Evolutionary conservation across 2,888 invertebrate species (phyloP), one percentile per base, ranked within the genome.

Genomic region (Heliconius erato): DNA sequence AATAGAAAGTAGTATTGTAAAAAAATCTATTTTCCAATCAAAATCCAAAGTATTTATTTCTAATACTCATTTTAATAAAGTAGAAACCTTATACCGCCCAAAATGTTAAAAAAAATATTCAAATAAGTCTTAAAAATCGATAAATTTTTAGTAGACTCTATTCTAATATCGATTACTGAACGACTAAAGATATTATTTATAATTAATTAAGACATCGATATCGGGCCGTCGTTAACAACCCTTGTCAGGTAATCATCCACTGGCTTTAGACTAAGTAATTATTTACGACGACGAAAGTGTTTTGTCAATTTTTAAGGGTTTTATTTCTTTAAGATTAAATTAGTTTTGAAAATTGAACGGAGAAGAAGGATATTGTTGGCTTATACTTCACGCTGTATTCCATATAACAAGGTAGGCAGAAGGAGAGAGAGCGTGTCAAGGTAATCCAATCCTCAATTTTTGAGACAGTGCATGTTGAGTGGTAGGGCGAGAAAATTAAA

Each of bases 181-280:
- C 12, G n/a, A 40, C 4, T 71, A 32, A 5, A 40, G n/a, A 16
- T 19, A 44, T 72, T 72, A 44, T 72, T 72, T 72, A 72, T 72
- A 72, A 72, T 72, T 49, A 49, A 72, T 28, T 72, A 72, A 49
- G 72, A 72, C 26, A 49, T 72, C 72, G 44, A 72, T 72, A 44
- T 28, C 44, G 19, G 49, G 9, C 16, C 44, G 44, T 19, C 26
- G 9, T 49, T 49, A 49, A 72, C 19, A 14, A 72, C 44, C 49
- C 72, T 49, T 16, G 71, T 71, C 40, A 71, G 71, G 11, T 71
- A 71, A 71, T 71, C 0, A 44, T 44, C 40, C 44, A 49, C 44
- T 26, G 26, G 49, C 72, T 26, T 40, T 72, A 44, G 7, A 72
- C 44, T 44, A 23, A 71, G 71, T 72, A 44, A 72, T 72, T 72